Conservation (phyloP, 2,888 invertebrate genomes). For the Chironomus riparius region DNA sequence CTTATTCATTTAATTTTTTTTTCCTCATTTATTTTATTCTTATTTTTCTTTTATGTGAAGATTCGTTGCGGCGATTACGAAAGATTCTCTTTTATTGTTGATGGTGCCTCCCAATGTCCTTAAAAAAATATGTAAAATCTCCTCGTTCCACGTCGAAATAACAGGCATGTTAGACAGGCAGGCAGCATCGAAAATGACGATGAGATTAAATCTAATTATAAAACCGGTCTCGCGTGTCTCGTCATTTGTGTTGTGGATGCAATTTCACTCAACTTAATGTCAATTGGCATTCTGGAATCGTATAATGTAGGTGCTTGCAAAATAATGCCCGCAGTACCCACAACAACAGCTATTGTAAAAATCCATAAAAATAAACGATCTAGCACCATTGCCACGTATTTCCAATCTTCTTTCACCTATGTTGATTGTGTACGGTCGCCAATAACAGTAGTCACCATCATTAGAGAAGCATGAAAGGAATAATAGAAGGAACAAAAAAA, state of each 20-base stretch:
- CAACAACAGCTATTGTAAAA: conserved; percentile 89
- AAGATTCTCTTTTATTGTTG: background rate
- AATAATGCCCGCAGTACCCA: conserved; percentile 89
- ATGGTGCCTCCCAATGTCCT: too few species aligned
- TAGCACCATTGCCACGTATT: conserved; percentile 64
- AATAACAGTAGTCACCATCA: conserved; percentile 28
- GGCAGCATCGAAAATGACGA: background rate
- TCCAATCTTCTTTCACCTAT: conserved; percentile 96
- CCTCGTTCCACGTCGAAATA: background rate
- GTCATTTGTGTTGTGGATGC: conserved; percentile 83
- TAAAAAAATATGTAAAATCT: too few species aligned
- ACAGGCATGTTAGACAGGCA: background rate
- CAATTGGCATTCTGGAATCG: conserved; percentile 81
- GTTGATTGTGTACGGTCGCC: background rate
- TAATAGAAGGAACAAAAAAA: conserved; percentile 5
- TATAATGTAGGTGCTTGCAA: conserved; percentile 91
- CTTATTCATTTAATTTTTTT: too few species aligned
- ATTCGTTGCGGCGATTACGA: too few species aligned
- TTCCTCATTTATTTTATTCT: too few species aligned
- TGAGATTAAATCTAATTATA: conserved; percentile 34
- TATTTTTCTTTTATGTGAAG: too few species aligned
- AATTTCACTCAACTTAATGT: conserved; percentile 80
- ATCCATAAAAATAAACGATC: conserved; percentile 96
- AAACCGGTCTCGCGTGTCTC: conserved; percentile 44
- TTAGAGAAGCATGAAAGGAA: conserved; percentile 15